Base-by-base conservation (phyloP, 2,888 invertebrate genomes). In the Synergus umbraculus region DNA sequence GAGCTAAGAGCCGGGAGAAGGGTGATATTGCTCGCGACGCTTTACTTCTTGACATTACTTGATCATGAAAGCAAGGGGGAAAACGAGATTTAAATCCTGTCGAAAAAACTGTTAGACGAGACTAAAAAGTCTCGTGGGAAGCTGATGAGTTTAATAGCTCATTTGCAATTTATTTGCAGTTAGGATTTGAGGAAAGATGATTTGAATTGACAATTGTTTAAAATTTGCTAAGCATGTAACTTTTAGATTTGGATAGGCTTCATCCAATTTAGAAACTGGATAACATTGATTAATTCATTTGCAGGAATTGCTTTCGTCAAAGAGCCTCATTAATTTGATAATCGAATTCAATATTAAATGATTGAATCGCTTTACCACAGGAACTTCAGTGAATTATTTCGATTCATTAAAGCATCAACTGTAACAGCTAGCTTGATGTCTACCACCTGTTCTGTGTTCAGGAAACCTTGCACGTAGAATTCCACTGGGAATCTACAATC, bases 21-120 rank as follows among this genome's bases (percentile, higher is more conserved):
- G 73, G 10, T 37, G 73, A 73, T 54, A 37, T 54, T 54, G 43
- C 66, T 41, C 43, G 18, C 18, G 41, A 37, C n/a, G 49, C 46
- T 49, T 73, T 73, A 73, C 54, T 73, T 73, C 41, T 73, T 73
- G 73, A 73, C 73, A 73, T 73, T 73, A 58, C 29, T 54, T 54
- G 49, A 15, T 73, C 54, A n/a, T 73, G 73, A 54, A 69, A 18
- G 18, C 58, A 58, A 29, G 63, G 54, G 54, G 49, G 49, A 8
- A 73, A 69, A 69, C 49, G n/a, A 69, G 69, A 73, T 73, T 54
- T 58, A 41, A 73, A 73, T 73, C 10, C 22, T 29, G 63, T 63
- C 63, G 13, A 63, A 63, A 63, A 63, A 63, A 63, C 63, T 22
- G 4, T 63, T 63, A 29, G 63, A 63, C 5, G 29, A 7, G 22